These are phyloP conservation scores for Branchinecta lynchi DNA, from an alignment of 1,140 invertebrate genomes.

Conservation along the genomic window DNA sequence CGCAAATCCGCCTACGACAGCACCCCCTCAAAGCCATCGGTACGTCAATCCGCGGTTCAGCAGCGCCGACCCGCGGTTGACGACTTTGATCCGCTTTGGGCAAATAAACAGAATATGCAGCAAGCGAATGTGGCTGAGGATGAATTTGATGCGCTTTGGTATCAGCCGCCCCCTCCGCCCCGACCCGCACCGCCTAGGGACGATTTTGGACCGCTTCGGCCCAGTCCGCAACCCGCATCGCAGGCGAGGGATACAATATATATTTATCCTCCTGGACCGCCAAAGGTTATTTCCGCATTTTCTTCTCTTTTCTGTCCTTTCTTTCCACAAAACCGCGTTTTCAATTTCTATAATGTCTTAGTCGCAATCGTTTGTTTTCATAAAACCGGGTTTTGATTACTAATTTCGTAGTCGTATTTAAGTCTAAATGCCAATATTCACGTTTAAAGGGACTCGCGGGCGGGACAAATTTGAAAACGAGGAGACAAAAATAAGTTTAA, in stretches of 20 bases:
- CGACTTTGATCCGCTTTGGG: background rate
- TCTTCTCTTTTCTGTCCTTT: too few species aligned
- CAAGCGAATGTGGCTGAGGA: background rate
- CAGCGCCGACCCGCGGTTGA: background rate
- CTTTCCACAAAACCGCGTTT: too few species aligned
- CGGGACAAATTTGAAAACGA: too few species aligned
- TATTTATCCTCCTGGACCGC: background rate
- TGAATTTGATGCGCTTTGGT: constrained; percentile 10
- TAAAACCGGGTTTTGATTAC: too few species aligned
- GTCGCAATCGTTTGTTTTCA: too few species aligned
- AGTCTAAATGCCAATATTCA: too few species aligned
- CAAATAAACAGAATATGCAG: background rate
- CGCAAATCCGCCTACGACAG: background rate
- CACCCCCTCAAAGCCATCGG: background rate
- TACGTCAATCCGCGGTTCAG: background rate
- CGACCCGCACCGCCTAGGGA: background rate
- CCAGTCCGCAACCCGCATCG: background rate
- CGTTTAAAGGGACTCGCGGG: too few species aligned
- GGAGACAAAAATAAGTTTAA: too few species aligned
- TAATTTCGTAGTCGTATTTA: too few species aligned
- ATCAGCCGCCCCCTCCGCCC: background rate
- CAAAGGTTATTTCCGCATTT: background rate
- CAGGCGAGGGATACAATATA: background rate
- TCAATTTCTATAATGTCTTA: too few species aligned
- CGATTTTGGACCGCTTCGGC: background rate